Percentiles rank a stretch among this genome's conserved stretches.
Evolutionary conservation across 2,113 vertebrate species (phyloP).

Genomic region (Cyphomyrus discorhynchus): DNA sequence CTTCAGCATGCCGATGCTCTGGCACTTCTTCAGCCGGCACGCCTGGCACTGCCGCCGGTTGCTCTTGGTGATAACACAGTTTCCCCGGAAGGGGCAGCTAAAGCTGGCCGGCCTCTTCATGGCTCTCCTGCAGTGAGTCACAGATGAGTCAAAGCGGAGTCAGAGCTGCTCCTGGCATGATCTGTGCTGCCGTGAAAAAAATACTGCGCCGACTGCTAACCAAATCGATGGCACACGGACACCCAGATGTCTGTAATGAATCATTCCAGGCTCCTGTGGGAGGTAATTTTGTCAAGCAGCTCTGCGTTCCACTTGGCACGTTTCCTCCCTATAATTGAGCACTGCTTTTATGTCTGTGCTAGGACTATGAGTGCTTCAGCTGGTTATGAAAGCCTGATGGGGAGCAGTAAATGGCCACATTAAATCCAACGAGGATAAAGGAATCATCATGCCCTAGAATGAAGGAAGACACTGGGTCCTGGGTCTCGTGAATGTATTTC

Average conservation of each 20-base stretch:
- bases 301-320: background rate
- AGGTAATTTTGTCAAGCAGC: background rate
- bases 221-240: background rate
- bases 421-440: background rate
- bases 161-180: background rate
- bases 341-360: background rate
- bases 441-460: background rate
- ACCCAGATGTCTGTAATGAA: background rate
- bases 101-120: conserved; percentile 52
- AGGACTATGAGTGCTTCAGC: background rate
- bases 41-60: conserved; percentile 66
- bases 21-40: conserved; percentile 61
- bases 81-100: conserved; percentile 53
- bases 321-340: background rate
- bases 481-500: background rate
- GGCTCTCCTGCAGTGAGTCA: conserved; percentile 43
- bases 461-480: background rate
- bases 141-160: background rate
- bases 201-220: background rate
- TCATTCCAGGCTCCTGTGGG: background rate
- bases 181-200: background rate
- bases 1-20: conserved; percentile 61
- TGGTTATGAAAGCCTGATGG: background rate
- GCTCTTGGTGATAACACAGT: conserved; percentile 58
- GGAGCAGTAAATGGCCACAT: background rate